Evolutionary conservation across 2,797 vertebrate species (phyloP).

Genomic region (Choloepus didactylus): DNA sequence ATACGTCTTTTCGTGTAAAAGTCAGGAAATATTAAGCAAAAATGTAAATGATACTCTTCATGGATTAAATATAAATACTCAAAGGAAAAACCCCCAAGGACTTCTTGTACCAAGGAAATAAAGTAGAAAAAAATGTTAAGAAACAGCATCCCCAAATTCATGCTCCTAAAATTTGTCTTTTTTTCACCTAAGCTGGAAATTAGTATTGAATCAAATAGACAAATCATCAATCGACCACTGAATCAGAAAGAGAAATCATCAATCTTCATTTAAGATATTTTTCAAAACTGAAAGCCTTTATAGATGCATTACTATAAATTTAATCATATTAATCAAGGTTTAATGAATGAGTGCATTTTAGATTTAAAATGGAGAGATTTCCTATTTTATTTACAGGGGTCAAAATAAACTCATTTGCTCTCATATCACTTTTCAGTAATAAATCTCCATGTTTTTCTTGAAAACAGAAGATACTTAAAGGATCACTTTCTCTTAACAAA

Average conservation of each 20-base stretch:
- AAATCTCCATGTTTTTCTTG: not conserved
- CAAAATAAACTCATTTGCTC: slow-evolving; percentile 56
- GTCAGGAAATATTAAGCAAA: slow-evolving; percentile 63
- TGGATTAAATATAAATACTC: slow-evolving; percentile 45
- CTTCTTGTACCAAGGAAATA: slow-evolving; percentile 46
- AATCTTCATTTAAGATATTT: slow-evolving; percentile 56
- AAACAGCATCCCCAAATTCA: slow-evolving; percentile 14
- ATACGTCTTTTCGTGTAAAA: slow-evolving; percentile 67
- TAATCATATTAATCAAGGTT: slow-evolving; percentile 40
- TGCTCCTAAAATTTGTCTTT: slow-evolving; percentile 59
- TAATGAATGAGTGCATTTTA: slow-evolving; percentile 3
- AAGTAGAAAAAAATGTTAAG: slow-evolving; percentile 38
- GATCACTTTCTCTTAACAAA: slow-evolving; percentile 10
- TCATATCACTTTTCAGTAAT: slow-evolving; percentile 52
- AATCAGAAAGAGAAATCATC: slow-evolving; percentile 28
- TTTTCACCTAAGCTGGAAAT: slow-evolving; percentile 50
- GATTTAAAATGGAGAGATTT: slow-evolving; percentile 45
- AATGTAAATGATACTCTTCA: slow-evolving; percentile 66
- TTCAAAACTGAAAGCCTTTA: slow-evolving; percentile 33
- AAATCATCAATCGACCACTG: too few species aligned
- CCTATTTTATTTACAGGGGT: slow-evolving; percentile 44
- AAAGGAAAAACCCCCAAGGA: slow-evolving; percentile 51
- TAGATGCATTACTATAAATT: slow-evolving; percentile 44
- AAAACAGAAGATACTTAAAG: not conserved
- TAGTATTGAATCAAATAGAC: slow-evolving; percentile 43